Base-by-base conservation (phyloP, 2,113 vertebrate species). In the Siphamia tubifer region DNA sequence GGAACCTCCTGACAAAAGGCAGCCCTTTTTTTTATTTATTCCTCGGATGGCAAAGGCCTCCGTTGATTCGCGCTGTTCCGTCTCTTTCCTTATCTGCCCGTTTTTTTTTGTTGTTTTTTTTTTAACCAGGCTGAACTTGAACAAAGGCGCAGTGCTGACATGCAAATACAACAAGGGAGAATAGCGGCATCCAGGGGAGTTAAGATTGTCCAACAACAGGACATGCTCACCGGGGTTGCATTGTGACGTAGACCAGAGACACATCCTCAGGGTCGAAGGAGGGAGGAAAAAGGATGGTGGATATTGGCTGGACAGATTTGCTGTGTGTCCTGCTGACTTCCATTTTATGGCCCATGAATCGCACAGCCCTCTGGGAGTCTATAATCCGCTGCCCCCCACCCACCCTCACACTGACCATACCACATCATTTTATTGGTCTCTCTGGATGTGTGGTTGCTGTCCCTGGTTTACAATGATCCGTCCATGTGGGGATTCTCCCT, bases 281-380 rank as follows among this genome's bases (percentile, higher is more conserved):
- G 49, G 52, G 74, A 77, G 55, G 42, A 52, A 71, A 71, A 55
- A 66, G 80, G 77, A 79, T 73, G 76, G 63, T 77, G 71, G 68
- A 74, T 84, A 88, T 90, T 87, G 82, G 82, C 73, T 45, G 58
- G 66, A 73, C 81, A 87, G 86, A 88, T 92, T 79, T 85, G 79
- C 80, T 66, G 76, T 73, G 64, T 81, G 86, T 91, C 92, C 91
- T 85, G 91, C 92, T 92, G 91, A 90, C 88, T 92, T 86, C 82
- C 84, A 90, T 93, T 90, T 92, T 83, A 85, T 86, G 75, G 78
- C 42, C 71, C 25, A 79, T 92, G 90, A 92, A 92, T 93, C 54
- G 81, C 72, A 2, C 66, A 76, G 85, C 88, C 90, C 89, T 85
- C 88, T 87, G 88, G 91, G 91, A 92, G 91, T 91, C 90, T 79